Evolutionary conservation across 1,140 invertebrate species (phyloP).

Genomic region (Cotesia chilonis): DNA sequence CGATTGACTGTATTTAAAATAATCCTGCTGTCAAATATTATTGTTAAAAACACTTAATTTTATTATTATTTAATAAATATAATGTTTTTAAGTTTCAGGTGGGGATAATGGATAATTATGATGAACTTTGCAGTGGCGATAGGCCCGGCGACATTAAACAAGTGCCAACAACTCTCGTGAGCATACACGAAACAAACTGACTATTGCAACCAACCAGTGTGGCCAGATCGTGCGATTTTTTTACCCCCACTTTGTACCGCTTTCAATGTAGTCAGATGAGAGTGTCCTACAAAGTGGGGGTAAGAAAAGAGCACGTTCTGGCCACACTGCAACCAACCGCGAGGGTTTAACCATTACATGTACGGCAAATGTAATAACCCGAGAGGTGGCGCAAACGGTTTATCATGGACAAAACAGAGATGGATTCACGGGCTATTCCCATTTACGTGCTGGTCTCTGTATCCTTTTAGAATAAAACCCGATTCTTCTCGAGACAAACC

Average conservation of each 20-base stretch:
- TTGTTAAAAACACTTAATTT: background rate
- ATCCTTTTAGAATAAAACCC: conserved; percentile 16
- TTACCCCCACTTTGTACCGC: too few relatives aligned
- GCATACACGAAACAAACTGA: conserved; percentile 62
- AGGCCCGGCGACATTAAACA: conserved; percentile 34
- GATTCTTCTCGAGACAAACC: conserved; percentile 31
- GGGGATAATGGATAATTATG: background rate
- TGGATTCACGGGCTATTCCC: conserved; percentile 4
- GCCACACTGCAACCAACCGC: conserved; percentile 51
- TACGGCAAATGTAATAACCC: conserved; percentile 44
- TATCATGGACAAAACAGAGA: conserved; percentile 25
- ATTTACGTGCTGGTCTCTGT: background rate
- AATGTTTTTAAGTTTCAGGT: too few relatives aligned
- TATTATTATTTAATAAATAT: background rate
- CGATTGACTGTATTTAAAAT: background rate
- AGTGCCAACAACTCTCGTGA: conserved; percentile 54
- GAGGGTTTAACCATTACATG: conserved; percentile 23
- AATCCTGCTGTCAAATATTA: background rate
- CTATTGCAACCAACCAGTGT: conserved; percentile 54
- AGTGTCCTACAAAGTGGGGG: too few relatives aligned
- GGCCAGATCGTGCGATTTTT: too few relatives aligned
- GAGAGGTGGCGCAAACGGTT: conserved; percentile 40
- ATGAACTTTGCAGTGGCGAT: background rate
- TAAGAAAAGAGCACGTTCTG: too few relatives aligned
- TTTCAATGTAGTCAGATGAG: too few relatives aligned